Percentiles rank a stretch among this genome's conserved stretches.
Conservation (phyloP, 2,888 invertebrate species). For the Aromia moschata region DNA sequence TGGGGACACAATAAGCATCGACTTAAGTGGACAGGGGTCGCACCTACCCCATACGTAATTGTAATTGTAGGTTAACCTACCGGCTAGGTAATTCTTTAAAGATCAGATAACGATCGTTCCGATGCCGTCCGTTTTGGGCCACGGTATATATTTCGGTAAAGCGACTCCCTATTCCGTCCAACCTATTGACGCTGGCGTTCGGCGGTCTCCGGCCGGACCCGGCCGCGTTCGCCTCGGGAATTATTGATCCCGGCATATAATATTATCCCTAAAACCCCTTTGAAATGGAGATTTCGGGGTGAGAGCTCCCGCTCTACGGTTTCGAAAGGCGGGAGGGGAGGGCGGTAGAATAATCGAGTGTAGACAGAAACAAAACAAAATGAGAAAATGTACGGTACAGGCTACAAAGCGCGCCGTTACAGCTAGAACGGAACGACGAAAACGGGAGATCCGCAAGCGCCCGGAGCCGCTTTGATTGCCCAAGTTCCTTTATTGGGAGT, state of each 20-base stretch:
- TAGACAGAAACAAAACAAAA: slow-evolving; percentile 56
- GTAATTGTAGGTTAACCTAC: too few species aligned
- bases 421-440: slow-evolving; percentile 20
- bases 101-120: too few species aligned
- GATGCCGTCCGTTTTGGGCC: too few species aligned
- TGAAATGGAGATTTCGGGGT: slow-evolving; percentile 60
- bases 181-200: slow-evolving; percentile 33
- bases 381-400: slow-evolving; percentile 49
- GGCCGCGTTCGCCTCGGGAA: slow-evolving; percentile 43
- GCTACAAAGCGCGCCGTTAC: slow-evolving; percentile 30
- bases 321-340: slow-evolving; percentile 41
- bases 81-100: too few species aligned
- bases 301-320: slow-evolving; percentile 41
- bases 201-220: slow-evolving; percentile 39
- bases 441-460: slow-evolving; percentile 21
- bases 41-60: too few species aligned
- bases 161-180: slow-evolving; percentile 20
- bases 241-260: slow-evolving; percentile 53
- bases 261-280: slow-evolving; percentile 60
- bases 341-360: slow-evolving; percentile 53
- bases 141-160: not conserved
- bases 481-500: slow-evolving; percentile 22
- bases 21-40: too few species aligned
- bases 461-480: slow-evolving; percentile 24
- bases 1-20: too few species aligned